Conservation (phyloP, 2,888 invertebrate genomes). For the Galeruca laticollis region DNA sequence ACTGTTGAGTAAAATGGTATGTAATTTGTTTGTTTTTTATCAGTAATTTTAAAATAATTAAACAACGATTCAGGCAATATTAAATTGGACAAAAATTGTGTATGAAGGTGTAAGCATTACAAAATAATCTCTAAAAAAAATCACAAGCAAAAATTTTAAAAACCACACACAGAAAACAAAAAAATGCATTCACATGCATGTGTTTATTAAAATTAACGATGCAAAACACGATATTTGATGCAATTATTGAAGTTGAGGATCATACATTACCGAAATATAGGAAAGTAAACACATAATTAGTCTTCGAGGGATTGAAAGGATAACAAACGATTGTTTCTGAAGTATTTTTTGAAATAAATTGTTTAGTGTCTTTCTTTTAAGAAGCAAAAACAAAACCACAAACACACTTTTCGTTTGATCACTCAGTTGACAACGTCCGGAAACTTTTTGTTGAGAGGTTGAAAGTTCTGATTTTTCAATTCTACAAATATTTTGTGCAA, state of each 20-base stretch:
- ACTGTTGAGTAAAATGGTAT: neutral
- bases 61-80: neutral
- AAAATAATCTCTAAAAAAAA: neutral
- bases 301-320: too few relatives aligned
- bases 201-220: neutral
- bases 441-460: too few relatives aligned
- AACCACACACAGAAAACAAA: neutral
- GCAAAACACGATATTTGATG: neutral
- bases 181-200: neutral
- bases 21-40: slow-evolving; percentile 3
- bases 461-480: too few relatives aligned
- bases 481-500: too few relatives aligned
- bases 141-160: neutral
- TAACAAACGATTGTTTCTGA: too few relatives aligned
- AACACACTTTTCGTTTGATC: too few relatives aligned
- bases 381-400: too few relatives aligned
- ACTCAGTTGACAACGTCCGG: too few relatives aligned
- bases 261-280: too few relatives aligned
- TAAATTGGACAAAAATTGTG: neutral
- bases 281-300: too few relatives aligned
- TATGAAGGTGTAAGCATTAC: neutral
- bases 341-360: too few relatives aligned
- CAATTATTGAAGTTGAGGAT: neutral
- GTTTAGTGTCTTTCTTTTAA: too few relatives aligned
- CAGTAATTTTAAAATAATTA: neutral